These are phyloP conservation scores for Epizoanthus ramosus DNA, from an alignment of 92 coral and sea anemone species.

Conservation along the genomic window DNA sequence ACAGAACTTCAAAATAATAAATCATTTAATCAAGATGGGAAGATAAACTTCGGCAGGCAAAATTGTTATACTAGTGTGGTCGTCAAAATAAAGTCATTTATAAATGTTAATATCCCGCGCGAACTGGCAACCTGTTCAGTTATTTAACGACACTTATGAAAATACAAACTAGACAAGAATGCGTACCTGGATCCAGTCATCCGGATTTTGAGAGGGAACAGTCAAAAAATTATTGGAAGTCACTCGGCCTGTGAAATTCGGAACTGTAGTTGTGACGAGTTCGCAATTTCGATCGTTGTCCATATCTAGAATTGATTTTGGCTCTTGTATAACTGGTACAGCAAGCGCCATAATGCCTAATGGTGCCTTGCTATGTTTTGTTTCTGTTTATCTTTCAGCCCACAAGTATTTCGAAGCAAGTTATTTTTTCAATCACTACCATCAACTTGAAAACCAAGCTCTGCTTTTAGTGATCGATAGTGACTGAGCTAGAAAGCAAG, in stretches of 20 bases:
- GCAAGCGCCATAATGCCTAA: slow-evolving; percentile 85
- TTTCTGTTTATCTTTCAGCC: slow-evolving; percentile 37
- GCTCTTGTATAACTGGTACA: slow-evolving; percentile 86
- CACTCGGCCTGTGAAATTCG: slow-evolving; percentile 66
- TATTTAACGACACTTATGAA: neutral
- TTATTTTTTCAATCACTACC: slow-evolving; percentile 4
- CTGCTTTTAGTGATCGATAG: slow-evolving; percentile 19
- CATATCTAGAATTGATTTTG: slow-evolving; percentile 78
- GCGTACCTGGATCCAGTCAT: slow-evolving; percentile 85
- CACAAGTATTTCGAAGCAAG: slow-evolving; percentile 27
- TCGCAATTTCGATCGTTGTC: slow-evolving; percentile 46
- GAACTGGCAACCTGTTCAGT: neutral
- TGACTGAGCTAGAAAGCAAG: neutral
- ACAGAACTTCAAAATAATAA: slow-evolving; percentile 34
- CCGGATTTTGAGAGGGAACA: slow-evolving; percentile 51
- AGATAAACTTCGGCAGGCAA: slow-evolving; percentile 30
- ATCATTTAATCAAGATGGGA: slow-evolving; percentile 15
- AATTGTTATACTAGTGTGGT: slow-evolving; percentile 5
- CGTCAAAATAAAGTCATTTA: slow-evolving; percentile 9
- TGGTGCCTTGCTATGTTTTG: slow-evolving; percentile 7
- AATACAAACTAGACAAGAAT: neutral
- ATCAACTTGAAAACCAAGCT: slow-evolving; percentile 11
- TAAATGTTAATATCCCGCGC: slow-evolving; percentile 16
- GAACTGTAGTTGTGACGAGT: slow-evolving; percentile 69
- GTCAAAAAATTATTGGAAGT: slow-evolving; percentile 29